These are phyloP conservation scores for Madoqua kirkii DNA, from an alignment of 2,113 vertebrate genomes.

Conservation along the genomic window DNA sequence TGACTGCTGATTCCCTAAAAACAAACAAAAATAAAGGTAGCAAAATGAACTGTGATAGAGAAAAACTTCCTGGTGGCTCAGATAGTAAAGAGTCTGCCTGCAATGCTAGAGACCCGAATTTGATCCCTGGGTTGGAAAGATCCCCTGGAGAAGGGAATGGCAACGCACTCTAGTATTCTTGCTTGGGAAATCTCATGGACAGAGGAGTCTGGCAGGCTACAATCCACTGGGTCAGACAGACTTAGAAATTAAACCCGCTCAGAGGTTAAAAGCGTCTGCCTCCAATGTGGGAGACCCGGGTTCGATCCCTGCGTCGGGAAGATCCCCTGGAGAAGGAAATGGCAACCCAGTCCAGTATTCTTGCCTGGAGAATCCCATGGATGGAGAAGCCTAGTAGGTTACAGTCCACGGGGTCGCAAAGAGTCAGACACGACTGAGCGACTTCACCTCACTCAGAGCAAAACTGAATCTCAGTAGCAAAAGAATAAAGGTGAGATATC, in stretches of 20 bases:
- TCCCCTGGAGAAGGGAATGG: not conserved
- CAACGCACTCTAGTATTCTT: not conserved
- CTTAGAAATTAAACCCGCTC: not conserved
- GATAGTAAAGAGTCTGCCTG: not conserved
- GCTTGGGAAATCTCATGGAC: not conserved
- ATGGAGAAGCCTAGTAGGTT: no score
- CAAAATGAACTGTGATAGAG: not conserved
- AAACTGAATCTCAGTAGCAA: not conserved
- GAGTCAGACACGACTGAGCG: no score
- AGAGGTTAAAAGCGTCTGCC: no score
- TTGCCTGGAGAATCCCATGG: no score
- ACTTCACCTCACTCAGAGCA: not conserved
- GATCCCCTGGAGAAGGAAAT: no score
- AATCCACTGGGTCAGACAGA: not conserved
- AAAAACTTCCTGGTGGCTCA: not conserved
- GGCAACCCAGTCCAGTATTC: no score
- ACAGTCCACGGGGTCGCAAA: no score
- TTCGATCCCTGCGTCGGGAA: no score
- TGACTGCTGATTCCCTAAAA: not conserved
- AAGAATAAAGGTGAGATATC: not conserved
- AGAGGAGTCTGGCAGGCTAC: not conserved
- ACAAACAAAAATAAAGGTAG: not conserved
- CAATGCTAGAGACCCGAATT: not conserved
- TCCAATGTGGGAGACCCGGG: no score
- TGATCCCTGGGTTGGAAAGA: not conserved